These are phyloP conservation scores for Bugulina stolonifera DNA, from an alignment of 2,888 invertebrate genomes.

Conservation along the genomic window DNA sequence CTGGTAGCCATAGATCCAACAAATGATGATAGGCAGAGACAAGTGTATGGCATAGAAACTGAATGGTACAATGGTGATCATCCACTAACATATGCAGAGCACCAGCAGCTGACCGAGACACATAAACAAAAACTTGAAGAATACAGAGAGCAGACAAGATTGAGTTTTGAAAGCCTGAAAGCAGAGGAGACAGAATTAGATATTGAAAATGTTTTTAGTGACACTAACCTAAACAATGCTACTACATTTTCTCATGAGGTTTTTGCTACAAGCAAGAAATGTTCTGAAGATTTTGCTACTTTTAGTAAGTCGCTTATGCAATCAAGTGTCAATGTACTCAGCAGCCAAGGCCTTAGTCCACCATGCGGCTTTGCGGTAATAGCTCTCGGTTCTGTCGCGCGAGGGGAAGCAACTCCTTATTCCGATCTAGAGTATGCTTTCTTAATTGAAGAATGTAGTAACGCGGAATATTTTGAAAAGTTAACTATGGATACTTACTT, in stretches of 20 bases:
- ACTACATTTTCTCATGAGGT: background rate
- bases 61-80: background rate
- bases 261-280: background rate
- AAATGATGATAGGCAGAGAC: background rate
- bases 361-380: no score
- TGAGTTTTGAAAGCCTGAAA: background rate
- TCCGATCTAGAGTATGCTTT: no score
- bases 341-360: no score
- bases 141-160: background rate
- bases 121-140: background rate
- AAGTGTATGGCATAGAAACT: conserved; percentile 4
- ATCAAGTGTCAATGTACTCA: background rate
- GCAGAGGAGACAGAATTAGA: background rate
- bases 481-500: conserved; percentile 5
- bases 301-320: background rate
- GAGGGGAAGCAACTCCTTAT: no score
- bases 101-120: background rate
- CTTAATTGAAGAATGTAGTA: no score
- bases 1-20: no score
- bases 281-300: background rate
- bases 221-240: background rate
- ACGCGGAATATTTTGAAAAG: conserved; percentile 7
- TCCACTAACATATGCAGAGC: background rate
- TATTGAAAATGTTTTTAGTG: background rate
- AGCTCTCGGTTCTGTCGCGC: no score